Evolutionary conservation across 2,888 invertebrate genomes (phyloP).

Genomic region (Drosophila borealis): DNA sequence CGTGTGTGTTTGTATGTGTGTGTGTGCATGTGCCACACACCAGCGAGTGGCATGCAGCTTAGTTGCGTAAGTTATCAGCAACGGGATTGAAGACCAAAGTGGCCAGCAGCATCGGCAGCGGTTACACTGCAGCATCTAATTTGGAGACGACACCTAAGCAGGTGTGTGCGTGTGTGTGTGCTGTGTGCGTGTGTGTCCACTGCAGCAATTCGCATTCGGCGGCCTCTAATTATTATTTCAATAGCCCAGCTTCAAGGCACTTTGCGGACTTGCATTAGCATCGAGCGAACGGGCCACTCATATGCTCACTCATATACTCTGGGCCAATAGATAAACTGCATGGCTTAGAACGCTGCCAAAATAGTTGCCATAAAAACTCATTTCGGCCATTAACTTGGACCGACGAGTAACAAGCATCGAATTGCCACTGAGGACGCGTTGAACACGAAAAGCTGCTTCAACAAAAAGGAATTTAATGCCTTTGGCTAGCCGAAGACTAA

Average conservation of each 20-base stretch:
- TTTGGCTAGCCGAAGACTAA: not conserved
- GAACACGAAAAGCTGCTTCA: slow-evolving; percentile 34
- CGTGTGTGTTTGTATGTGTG: not conserved
- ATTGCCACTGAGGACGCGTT: slow-evolving; percentile 14
- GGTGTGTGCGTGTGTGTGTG: not conserved
- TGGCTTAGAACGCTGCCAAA: slow-evolving; percentile 39
- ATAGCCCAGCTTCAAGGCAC: slow-evolving; percentile 43
- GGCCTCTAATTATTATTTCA: slow-evolving; percentile 76
- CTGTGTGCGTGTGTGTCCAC: slow-evolving; percentile 15
- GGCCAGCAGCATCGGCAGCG: slow-evolving; percentile 33
- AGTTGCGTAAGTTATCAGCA: slow-evolving; percentile 76
- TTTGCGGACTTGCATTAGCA: slow-evolving; percentile 38
- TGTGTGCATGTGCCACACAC: slow-evolving; percentile 6
- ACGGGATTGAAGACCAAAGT: slow-evolving; percentile 32
- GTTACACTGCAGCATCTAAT: slow-evolving; percentile 66
- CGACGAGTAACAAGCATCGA: slow-evolving; percentile 35
- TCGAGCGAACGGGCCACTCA: slow-evolving; percentile 13
- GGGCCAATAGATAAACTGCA: slow-evolving; percentile 37
- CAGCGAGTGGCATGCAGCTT: slow-evolving; percentile 55
- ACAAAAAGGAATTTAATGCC: too few relatives aligned
- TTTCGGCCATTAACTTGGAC: slow-evolving; percentile 58
- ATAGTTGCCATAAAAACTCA: slow-evolving; percentile 67
- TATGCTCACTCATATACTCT: slow-evolving; percentile 15
- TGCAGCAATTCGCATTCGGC: slow-evolving; percentile 52
- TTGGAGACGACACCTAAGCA: slow-evolving; percentile 25